These are phyloP conservation scores for Matsumyia berberina DNA, from an alignment of 2,888 invertebrate species.

Conservation along the genomic window DNA sequence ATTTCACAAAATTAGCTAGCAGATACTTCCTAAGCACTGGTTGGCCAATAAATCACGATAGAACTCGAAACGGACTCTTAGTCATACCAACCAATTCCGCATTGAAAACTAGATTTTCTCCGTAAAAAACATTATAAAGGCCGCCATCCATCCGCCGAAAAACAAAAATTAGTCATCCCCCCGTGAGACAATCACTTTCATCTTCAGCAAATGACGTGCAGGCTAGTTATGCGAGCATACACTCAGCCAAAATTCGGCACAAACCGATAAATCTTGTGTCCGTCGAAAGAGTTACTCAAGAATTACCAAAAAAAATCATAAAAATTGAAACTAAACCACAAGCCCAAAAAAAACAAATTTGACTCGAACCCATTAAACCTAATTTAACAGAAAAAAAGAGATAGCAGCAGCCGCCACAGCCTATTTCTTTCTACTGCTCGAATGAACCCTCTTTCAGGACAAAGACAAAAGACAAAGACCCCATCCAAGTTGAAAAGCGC, in stretches of 20 bases:
- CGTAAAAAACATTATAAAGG: not conserved
- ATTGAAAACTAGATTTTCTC: conserved; percentile 43
- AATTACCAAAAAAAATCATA: conserved; percentile 20
- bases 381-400: conserved; percentile 23
- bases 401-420: too few species aligned
- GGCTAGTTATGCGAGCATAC: conserved; percentile 22
- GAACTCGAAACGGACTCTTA: conserved; percentile 15
- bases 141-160: not conserved
- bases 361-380: conserved; percentile 37
- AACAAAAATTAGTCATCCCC: conserved; percentile 49
- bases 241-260: conserved; percentile 23
- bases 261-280: conserved; percentile 54
- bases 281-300: conserved; percentile 38
- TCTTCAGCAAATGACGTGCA: conserved; percentile 30
- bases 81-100: conserved; percentile 19
- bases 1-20: conserved; percentile 28
- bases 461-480: conserved; percentile 39
- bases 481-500: not conserved
- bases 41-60: conserved; percentile 1
- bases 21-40: not conserved
- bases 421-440: conserved; percentile 11
- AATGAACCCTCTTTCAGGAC: not conserved
- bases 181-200: conserved; percentile 32
- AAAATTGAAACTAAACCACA: conserved; percentile 5
- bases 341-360: conserved; percentile 1